phyloP scores from a whole-genome alignment of 2,113 vertebrate species.

The Crotalus tigris region DNA sequence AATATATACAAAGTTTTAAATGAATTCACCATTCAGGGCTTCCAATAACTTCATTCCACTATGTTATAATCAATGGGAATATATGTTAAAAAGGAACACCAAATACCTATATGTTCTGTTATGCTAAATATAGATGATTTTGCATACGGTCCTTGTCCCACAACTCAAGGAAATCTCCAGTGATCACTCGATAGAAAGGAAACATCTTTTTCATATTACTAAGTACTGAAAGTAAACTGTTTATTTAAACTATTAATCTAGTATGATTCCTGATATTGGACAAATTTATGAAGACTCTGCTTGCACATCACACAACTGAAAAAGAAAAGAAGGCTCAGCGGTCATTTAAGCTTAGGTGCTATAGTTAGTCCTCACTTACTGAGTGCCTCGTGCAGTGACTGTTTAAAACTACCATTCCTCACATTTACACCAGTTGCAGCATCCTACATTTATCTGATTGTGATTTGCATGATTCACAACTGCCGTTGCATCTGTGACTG shows the following conservation, averaged over 20 bases:
- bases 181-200: background rate
- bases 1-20: background rate
- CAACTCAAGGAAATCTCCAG: background rate
- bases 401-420: background rate
- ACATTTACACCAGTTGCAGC: background rate
- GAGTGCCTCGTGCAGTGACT: background rate
- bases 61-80: background rate
- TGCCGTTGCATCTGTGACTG: background rate
- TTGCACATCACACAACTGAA: background rate
- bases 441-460: background rate
- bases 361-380: background rate
- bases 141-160: background rate
- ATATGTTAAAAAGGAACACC: background rate
- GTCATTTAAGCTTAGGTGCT: fast-evolving
- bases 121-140: background rate
- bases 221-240: background rate
- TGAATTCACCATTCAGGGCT: background rate
- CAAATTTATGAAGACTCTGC: fast-evolving
- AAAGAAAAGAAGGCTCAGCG: background rate
- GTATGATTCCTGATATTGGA: fast-evolving
- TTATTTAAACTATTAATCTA: background rate
- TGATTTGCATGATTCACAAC: background rate
- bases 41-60: background rate
- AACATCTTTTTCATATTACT: background rate
- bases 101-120: background rate